phyloP scores from a whole-genome alignment of 1,140 invertebrate genomes.

The Idris sp. region DNA sequence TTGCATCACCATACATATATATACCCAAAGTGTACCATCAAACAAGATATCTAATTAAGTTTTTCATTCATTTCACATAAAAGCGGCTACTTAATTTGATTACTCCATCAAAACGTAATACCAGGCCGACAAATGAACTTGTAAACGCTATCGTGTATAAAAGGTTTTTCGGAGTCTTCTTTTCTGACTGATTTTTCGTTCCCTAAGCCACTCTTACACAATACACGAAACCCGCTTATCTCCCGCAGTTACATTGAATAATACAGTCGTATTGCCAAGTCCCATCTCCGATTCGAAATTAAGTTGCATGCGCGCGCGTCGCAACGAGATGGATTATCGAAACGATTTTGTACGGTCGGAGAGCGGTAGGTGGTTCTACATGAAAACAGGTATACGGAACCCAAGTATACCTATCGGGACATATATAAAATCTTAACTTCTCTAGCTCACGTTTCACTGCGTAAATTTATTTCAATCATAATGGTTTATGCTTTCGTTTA shows the following conservation, averaged over 20 bases:
- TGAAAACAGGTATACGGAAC: slow-evolving; percentile 56
- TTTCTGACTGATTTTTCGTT: slow-evolving; percentile 46
- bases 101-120: slow-evolving; percentile 53
- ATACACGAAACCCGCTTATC: slow-evolving; percentile 54
- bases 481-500: slow-evolving; percentile 24
- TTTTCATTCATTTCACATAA: slow-evolving; percentile 35
- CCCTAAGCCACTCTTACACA: slow-evolving; percentile 40
- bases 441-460: slow-evolving; percentile 30
- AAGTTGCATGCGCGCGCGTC: slow-evolving; percentile 59
- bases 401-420: slow-evolving; percentile 40
- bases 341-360: slow-evolving; percentile 43
- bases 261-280: slow-evolving; percentile 52
- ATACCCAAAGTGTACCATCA: too few species aligned
- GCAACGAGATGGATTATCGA: slow-evolving; percentile 61
- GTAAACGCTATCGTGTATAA: slow-evolving; percentile 42
- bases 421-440: slow-evolving; percentile 21
- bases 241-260: slow-evolving; percentile 58
- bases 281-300: slow-evolving; percentile 60
- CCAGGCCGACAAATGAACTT: slow-evolving; percentile 40
- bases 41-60: slow-evolving; percentile 55
- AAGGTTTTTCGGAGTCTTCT: slow-evolving; percentile 22
- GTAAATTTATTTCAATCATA: slow-evolving; percentile 32
- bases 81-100: slow-evolving; percentile 41
- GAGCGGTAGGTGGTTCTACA: slow-evolving; percentile 43
- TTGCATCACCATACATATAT: too few species aligned